Evolutionary conservation across 2,888 invertebrate genomes (phyloP).

Genomic region (Masnerella sp.): DNA sequence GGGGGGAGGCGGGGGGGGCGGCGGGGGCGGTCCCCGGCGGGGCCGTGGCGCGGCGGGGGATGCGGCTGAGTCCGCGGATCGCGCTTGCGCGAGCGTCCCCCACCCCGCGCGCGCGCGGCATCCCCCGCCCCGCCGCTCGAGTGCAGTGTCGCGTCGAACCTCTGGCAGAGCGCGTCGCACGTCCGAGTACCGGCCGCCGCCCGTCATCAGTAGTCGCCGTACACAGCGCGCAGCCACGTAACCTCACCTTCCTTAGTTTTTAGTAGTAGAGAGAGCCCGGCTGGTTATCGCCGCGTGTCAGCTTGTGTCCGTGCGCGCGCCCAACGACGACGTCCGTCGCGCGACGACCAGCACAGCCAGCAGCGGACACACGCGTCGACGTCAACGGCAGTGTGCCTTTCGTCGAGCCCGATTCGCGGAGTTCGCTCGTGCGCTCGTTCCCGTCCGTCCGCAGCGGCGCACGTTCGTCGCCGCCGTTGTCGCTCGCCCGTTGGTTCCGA

Average conservation of each 20-base stretch:
- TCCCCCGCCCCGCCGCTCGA: conserved; percentile 72
- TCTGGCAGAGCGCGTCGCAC: conserved; percentile 77
- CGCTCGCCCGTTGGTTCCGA: no score
- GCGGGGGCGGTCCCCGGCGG: conserved; percentile 77
- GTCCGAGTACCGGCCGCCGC: conserved; percentile 77
- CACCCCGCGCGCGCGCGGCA: conserved; percentile 66
- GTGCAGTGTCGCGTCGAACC: conserved; percentile 78
- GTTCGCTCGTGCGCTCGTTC: conserved; percentile 24
- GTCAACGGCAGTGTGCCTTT: conserved; percentile 46
- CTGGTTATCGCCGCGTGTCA: conserved; percentile 48
- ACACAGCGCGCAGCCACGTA: conserved; percentile 74
- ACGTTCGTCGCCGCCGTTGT: conserved; percentile 41
- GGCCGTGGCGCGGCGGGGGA: conserved; percentile 81
- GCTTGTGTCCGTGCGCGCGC: conserved; percentile 55
- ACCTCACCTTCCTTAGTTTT: conserved; percentile 76
- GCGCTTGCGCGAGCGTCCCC: conserved; percentile 65
- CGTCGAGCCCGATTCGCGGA: conserved; percentile 32
- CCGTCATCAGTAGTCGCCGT: conserved; percentile 77
- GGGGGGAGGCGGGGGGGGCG: conserved; percentile 39
- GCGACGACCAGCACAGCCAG: conserved; percentile 36
- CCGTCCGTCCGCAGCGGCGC: conserved; percentile 30
- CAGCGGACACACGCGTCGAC: conserved; percentile 36
- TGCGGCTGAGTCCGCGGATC: conserved; percentile 80
- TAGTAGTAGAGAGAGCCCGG: conserved; percentile 68
- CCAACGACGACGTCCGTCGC: conserved; percentile 48